These are phyloP conservation scores for Pseudolycoriella hygida DNA, from an alignment of 2,888 invertebrate species.

Conservation along the genomic window DNA sequence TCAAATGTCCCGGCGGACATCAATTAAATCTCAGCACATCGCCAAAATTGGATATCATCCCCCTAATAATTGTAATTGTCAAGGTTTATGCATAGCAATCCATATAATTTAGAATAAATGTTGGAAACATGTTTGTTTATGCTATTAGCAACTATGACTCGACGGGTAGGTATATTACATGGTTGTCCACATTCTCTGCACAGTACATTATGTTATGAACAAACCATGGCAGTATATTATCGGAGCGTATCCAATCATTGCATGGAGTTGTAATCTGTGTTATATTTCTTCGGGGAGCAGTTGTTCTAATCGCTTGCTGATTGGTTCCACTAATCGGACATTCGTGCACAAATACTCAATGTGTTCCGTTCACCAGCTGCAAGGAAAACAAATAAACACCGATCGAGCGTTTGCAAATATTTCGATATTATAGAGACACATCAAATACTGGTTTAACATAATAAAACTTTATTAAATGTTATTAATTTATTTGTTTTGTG, in stretches of 20 bases:
- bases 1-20: not conserved
- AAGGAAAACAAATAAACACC: too few relatives aligned
- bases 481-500: conserved; percentile 1
- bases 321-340: conserved; percentile 2
- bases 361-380: not conserved
- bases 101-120: not conserved
- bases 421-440: not conserved
- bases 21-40: conserved; percentile 1
- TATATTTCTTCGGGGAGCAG: conserved; percentile 3
- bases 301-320: conserved; percentile 4
- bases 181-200: not conserved
- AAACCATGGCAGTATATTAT: conserved; percentile 1
- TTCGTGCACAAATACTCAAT: not conserved
- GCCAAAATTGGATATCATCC: not conserved
- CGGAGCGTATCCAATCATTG: not conserved
- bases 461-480: conserved; percentile 1
- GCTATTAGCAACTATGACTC: not conserved
- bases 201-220: not conserved
- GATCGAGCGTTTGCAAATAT: too few relatives aligned
- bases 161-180: too few relatives aligned
- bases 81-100: not conserved
- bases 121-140: not conserved
- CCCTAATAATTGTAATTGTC: conserved; percentile 1
- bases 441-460: conserved; percentile 1
- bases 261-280: not conserved